Evolutionary conservation across 2,113 vertebrate species (phyloP), one percentile per base, ranked within the genome.

Genomic region (Stegostoma tigrinum): DNA sequence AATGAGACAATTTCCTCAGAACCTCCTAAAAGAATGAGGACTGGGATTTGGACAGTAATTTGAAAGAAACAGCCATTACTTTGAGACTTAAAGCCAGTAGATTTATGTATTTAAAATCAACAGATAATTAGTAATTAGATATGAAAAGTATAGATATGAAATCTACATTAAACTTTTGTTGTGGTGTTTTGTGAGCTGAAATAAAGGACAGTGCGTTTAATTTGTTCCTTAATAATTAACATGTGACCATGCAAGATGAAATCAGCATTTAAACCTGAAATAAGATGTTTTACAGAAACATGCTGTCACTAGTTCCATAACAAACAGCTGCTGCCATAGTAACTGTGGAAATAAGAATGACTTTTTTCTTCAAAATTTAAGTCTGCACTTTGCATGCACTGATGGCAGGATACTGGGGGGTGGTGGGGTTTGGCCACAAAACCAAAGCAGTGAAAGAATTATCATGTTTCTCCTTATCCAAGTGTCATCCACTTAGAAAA

Each of bases 171-270:
- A 72, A 42, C 45, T 15, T 72, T 30, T 72, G 67, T 45, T 75
- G 94, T 27, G 17, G 27, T 70, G 42, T 48, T 48, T 24, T 34
- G 17, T 7, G 21, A 14, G 30, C 67, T 48, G 38, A 95, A 45
- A 42, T 68, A 48, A 45, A 61, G 68, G 27, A 12, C 42, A 30
- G 38, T 19, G 45, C 21, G 19, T 66, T 70, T 66, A 91, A 10
- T 2, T 45, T 68, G 68, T 61, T 95, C 67, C 48, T 52, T 95
- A 95, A 95, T 95, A 95, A 52, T 95, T 72, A 75, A 95, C 94
- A 95, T 68, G 93, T 95, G 67, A 95, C 87, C 52, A 0, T 90
- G 17, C 45, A 72, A 72, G 45, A 72, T 45, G 94, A 95, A 72
- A 95, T 95, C 94, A 72, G 94, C 24, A 42, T 94, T 42, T 48